Evolutionary conservation across 2,888 invertebrate species (phyloP).

Genomic region (Heliothis peltigera): DNA sequence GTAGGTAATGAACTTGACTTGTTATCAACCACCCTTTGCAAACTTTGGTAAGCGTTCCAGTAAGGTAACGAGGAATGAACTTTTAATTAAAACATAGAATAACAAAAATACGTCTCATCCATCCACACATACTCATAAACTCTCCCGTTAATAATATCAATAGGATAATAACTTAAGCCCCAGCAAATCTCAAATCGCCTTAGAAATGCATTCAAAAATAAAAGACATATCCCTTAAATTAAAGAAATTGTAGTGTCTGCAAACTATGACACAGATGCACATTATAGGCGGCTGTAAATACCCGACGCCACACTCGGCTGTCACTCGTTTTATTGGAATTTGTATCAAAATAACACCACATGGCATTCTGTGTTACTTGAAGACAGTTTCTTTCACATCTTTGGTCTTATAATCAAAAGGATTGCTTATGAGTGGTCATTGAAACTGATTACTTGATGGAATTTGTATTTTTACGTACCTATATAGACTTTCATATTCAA

Average conservation of each 20-base stretch:
- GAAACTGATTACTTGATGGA: not conserved
- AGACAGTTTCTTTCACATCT: slow-evolving; percentile 1
- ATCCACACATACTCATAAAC: too few relatives aligned
- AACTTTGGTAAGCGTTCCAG: too few relatives aligned
- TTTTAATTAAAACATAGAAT: too few relatives aligned
- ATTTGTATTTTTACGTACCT: not conserved
- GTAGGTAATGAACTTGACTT: too few relatives aligned
- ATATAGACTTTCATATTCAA: too few relatives aligned
- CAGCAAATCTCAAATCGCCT: not conserved
- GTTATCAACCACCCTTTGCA: too few relatives aligned
- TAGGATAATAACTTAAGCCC: not conserved
- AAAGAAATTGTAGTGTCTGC: slow-evolving; percentile 23
- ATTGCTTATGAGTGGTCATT: too few relatives aligned
- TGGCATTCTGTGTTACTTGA: slow-evolving; percentile 6
- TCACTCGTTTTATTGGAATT: slow-evolving; percentile 45
- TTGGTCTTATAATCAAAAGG: slow-evolving; percentile 13
- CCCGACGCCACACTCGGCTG: slow-evolving; percentile 37
- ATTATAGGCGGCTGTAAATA: slow-evolving; percentile 40
- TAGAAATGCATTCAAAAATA: not conserved
- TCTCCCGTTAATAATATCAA: too few relatives aligned
- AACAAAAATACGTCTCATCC: too few relatives aligned
- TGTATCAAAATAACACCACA: slow-evolving; percentile 51
- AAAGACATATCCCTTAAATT: slow-evolving; percentile 16
- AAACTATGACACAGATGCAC: slow-evolving; percentile 55
- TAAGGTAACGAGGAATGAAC: too few relatives aligned